Evolutionary conservation across 2,113 vertebrate species (phyloP).

Genomic region (Hucho hucho): DNA sequence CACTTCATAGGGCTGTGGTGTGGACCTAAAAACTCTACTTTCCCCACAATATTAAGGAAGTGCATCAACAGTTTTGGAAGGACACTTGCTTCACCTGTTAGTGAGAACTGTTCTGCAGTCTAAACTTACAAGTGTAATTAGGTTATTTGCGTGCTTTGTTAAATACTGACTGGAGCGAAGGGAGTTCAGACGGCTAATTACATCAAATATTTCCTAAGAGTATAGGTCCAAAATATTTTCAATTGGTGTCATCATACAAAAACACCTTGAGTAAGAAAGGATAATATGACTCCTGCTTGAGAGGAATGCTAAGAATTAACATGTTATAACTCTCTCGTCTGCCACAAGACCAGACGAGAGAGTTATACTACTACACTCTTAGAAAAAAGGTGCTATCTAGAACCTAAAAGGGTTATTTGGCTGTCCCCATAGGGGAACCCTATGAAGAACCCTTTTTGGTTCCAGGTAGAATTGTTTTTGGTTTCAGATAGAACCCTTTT

Average conservation of each 20-base stretch:
- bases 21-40: constrained; percentile 50
- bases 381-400: no score
- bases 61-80: constrained; percentile 50
- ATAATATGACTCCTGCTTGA: constrained; percentile 63
- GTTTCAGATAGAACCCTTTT: no score
- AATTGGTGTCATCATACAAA: constrained; percentile 37
- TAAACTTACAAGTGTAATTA: constrained; percentile 45
- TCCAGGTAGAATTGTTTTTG: no score
- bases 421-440: no score
- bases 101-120: constrained; percentile 73
- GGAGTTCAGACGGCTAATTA: constrained; percentile 39
- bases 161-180: constrained; percentile 39
- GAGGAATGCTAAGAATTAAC: constrained; percentile 53
- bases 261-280: constrained; percentile 52
- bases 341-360: no score
- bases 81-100: constrained; percentile 63
- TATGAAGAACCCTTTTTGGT: no score
- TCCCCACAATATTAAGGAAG: constrained; percentile 53
- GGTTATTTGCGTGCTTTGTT: constrained; percentile 26
- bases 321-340: no score
- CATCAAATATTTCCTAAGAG: constrained; percentile 44
- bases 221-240: constrained; percentile 47
- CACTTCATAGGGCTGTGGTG: constrained; percentile 28
- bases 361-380: not conserved
- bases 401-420: no score